A percentile compares a stretch with the other conserved stretches of the same genome.
Evolutionary conservation across 2,888 invertebrate species (phyloP).

Genomic region (Andrena trimmerana): DNA sequence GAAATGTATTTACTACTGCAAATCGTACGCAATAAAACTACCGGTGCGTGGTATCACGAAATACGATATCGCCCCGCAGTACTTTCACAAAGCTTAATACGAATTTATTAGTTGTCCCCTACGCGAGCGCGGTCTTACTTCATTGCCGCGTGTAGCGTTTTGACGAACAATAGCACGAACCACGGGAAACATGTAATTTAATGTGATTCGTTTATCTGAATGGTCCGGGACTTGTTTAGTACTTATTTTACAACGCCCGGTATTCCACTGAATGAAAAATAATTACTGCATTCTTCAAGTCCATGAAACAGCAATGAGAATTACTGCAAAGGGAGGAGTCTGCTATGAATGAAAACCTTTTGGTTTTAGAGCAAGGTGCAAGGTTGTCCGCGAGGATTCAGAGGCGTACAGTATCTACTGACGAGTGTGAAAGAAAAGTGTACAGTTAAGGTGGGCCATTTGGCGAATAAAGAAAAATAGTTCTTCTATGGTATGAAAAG

Average conservation of each 20-base stretch:
- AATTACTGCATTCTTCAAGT: conserved; percentile 8
- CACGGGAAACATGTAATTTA: conserved; percentile 36
- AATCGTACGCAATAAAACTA: conserved; percentile 69
- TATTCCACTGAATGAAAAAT: conserved; percentile 19
- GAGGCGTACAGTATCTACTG: too few relatives aligned
- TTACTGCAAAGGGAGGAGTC: neutral
- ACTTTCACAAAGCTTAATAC: conserved; percentile 67
- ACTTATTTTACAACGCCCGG: conserved; percentile 4
- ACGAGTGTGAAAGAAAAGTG: too few relatives aligned
- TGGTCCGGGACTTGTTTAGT: conserved; percentile 21
- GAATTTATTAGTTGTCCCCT: conserved; percentile 68
- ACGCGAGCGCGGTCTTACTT: conserved; percentile 44
- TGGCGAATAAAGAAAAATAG: too few relatives aligned
- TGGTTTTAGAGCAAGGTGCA: neutral
- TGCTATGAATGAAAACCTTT: neutral
- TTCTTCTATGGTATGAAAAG: too few relatives aligned
- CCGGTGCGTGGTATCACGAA: conserved; percentile 60
- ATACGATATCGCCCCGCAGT: conserved; percentile 60
- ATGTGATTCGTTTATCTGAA: conserved; percentile 49
- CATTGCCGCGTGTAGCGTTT: conserved; percentile 56
- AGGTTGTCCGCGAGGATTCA: neutral
- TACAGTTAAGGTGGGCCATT: too few relatives aligned
- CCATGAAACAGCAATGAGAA: neutral
- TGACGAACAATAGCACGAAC: conserved; percentile 52
- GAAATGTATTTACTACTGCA: conserved; percentile 71